Evolutionary conservation across 2,797 vertebrate genomes (phyloP).

Genomic region (Taeniopygia guttata): DNA sequence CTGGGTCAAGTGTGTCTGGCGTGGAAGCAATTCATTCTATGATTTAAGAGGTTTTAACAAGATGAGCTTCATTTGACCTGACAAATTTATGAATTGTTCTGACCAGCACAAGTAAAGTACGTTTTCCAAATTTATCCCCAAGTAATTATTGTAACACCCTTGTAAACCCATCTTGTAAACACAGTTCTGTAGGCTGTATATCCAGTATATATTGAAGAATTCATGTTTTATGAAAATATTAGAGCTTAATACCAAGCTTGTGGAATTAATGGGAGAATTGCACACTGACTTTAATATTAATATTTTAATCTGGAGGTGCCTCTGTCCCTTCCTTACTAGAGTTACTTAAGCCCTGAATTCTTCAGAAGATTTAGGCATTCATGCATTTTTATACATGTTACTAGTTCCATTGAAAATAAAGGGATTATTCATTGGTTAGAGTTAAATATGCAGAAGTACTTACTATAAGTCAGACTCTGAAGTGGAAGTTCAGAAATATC

Average conservation of each 20-base stretch:
- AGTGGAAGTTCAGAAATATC: background rate
- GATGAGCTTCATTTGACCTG: background rate
- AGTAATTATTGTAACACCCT: background rate
- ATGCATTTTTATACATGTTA: background rate
- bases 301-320: background rate
- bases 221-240: background rate
- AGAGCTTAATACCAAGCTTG: background rate
- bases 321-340: background rate
- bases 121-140: background rate
- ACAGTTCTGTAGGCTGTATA: background rate
- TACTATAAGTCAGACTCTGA: background rate
- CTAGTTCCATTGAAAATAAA: background rate
- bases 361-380: background rate
- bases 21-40: background rate
- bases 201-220: background rate
- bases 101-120: background rate
- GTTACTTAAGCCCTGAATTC: background rate
- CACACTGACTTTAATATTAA: background rate
- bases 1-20: background rate
- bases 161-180: background rate
- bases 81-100: background rate
- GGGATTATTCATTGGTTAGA: background rate
- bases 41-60: background rate
- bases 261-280: background rate
- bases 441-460: background rate